Base-by-base conservation (phyloP, 2,113 vertebrate genomes). In the Larimichthys polyactis region DNA sequence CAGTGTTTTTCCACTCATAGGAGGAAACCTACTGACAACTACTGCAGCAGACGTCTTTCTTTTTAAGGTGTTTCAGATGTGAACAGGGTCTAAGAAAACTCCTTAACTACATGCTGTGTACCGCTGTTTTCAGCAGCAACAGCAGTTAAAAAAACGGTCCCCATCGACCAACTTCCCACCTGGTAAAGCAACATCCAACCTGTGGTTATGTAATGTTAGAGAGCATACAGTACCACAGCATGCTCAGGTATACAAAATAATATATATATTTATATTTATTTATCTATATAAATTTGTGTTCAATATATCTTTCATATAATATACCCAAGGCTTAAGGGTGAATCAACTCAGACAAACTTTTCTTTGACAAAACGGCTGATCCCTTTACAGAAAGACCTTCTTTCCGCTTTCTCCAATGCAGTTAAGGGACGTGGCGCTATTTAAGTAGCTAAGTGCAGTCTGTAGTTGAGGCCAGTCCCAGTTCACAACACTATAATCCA, bases 231-330 rank as follows among this genome's bases (percentile, higher is more conserved):
- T 70, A 89, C 83, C 87, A 85, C 85, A 93, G 91, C 94, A 94
- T 95, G 94, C 95, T 94, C 95, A 94, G 93, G 83, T 89, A 92
- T 91, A 85, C 76, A 90, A 93, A 91, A 93, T 84, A 89, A 90
- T 48, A 36, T 36, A 36, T 36, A 36, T 36, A 7, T 36, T 8
- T 36, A 32, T 32, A 36, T 36, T 36, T 36, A 36, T 36, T 36
- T 82, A 78, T 83, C 22, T 70, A 85, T 75, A 87, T 78, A 58
- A 43, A 59, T 89, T 73, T 87, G 68, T 84, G 51, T 86, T 87
- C 85, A 91, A 89, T 91, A 92, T 89, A 85, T 84, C 71, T 87
- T 87, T 90, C 24, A 73, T 88, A 78, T 84, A 84, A 82, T 79
- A 81, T 79, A 87, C 66, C 79, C 93, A 91, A 92, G 91, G 93